Percentiles rank a stretch among this genome's conserved stretches.
phyloP scores from a whole-genome alignment of 2,113 vertebrate genomes.

The Myotis davidii region DNA sequence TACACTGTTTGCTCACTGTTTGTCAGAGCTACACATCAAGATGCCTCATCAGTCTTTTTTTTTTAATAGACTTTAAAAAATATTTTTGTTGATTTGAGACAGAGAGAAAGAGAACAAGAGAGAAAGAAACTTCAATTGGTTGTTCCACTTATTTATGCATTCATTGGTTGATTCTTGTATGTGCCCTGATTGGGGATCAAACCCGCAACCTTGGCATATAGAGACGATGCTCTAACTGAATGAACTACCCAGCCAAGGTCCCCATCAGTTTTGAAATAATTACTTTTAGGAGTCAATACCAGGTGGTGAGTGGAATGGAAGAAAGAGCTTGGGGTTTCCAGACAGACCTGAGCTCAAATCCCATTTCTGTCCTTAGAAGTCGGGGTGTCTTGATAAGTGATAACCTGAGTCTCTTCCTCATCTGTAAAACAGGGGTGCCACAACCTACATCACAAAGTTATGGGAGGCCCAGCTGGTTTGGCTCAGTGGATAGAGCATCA shows the following conservation, averaged over 20 bases:
- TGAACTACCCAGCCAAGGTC: background rate
- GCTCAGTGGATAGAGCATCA: background rate
- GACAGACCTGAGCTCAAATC: constrained; percentile 16
- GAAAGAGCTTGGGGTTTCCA: background rate
- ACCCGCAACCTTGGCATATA: background rate
- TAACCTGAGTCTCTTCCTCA: constrained; percentile 14
- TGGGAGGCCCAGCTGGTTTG: background rate
- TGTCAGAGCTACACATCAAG: background rate
- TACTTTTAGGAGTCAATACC: constrained; percentile 6
- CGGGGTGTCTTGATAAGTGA: background rate
- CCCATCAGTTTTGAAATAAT: constrained; percentile 40
- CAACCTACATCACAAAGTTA: constrained; percentile 16
- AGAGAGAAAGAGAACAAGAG: background rate
- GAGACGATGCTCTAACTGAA: background rate
- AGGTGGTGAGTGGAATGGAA: constrained; percentile 2
- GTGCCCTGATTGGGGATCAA: background rate
- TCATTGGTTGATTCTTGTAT: background rate
- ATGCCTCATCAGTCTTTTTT: constrained; percentile 14
- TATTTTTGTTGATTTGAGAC: too few relatives aligned
- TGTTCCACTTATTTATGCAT: background rate
- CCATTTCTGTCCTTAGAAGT: background rate
- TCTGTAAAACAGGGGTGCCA: background rate
- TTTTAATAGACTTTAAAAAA: background rate
- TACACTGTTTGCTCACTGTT: background rate
- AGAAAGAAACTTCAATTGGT: background rate